These are phyloP conservation scores for Atta colombica DNA, from an alignment of 1,140 invertebrate species.

Conservation along the genomic window DNA sequence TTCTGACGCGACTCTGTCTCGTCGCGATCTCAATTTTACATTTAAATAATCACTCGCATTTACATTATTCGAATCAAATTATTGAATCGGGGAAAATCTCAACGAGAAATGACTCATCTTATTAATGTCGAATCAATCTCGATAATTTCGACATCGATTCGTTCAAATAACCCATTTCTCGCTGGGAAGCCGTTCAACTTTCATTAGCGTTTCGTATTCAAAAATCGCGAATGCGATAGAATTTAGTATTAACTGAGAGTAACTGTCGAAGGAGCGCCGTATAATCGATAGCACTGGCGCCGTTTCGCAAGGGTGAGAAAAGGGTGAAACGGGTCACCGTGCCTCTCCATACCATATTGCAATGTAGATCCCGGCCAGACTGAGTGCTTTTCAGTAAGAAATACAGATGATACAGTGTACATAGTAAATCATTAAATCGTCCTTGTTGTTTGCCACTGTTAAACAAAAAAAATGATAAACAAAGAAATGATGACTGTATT, in stretches of 20 bases:
- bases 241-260: constrained; percentile 35
- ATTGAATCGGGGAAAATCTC: no score
- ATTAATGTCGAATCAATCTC: no score
- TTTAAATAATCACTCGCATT: neutral
- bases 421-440: no score
- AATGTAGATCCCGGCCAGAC: neutral
- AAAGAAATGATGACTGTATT: no score
- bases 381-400: neutral
- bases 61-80: neutral
- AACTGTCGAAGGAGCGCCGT: constrained; percentile 8
- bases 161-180: no score
- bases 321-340: constrained; percentile 2
- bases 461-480: no score
- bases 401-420: neutral
- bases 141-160: no score
- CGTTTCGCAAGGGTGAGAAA: constrained; percentile 44
- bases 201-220: neutral
- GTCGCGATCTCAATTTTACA: constrained; percentile 11
- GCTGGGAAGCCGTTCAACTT: neutral
- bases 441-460: no score
- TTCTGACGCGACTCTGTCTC: no score
- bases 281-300: constrained; percentile 69
- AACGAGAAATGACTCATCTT: no score
- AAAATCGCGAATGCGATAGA: constrained; percentile 1
- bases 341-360: neutral